Base-by-base conservation (phyloP, 2,113 vertebrate genomes). In the Carollia perspicillata region DNA sequence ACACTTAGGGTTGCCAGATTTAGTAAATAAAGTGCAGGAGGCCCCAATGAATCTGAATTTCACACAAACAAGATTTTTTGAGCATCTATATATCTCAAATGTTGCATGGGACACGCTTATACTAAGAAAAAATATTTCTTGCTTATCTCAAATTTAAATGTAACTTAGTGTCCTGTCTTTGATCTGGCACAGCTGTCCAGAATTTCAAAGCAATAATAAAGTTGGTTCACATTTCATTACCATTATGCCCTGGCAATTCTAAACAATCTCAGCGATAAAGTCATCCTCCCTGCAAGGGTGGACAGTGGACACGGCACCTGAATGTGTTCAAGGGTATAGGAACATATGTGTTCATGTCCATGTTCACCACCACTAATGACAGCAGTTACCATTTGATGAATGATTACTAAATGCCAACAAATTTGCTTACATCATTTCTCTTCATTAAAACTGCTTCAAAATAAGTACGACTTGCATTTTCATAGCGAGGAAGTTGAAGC, bases 131-230 rank as follows among this genome's bases (percentile, higher is more conserved):
- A 10, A 10, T 47, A 83, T 22, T 96, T 17, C 78, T 86, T 58
- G 8, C 40, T 51, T 94, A 49, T 88, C 40, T 93, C 12, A 47
- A 40, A 88, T 84, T 93, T 22, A 75, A 18, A 75, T 91, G 53
- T 74, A 95, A 68, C 30, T 68, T 93, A 22, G 16, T 66, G 11
- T 35, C 78, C 84, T 78, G 7, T 37, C 65, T 94, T 93, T 92
- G 85, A 58, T 51, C 26, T 93, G 71, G 33, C 16, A 40, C 37
- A 18, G 88, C 55, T 80, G 2, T 68, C 78, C 63, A 97, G 75
- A 91, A 58, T 79, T 66, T 86, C 77, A 92, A 86, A 89, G 44
- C 30, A 86, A 6, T 37, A 85, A 77, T 63, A 53, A 89, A 90
- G 16, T 68, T 68, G n/a, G 3, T 55, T 93, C 28, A n/a, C 44